Base-by-base conservation (phyloP, 2,888 invertebrate genomes). In the Bellardia pandia region DNA sequence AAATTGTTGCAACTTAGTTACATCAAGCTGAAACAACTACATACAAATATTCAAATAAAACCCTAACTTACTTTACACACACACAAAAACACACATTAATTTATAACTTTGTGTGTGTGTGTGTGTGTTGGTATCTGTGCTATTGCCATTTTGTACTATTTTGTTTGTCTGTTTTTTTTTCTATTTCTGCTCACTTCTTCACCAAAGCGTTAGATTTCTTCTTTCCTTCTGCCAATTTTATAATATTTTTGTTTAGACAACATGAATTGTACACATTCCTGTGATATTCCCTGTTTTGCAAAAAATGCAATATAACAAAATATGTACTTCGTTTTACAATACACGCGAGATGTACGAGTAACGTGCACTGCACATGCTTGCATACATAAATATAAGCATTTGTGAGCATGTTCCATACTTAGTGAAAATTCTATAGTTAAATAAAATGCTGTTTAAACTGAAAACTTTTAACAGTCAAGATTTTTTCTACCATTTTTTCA, bases 1-100 rank as follows among this genome's bases (percentile, higher is more conserved):
- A 86, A 82, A 86, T 86, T 75, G 78, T 75, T 86, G 82, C 86
- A 79, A 86, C 81, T 77, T 69, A 66, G 77, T 85, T 78, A 68
- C 72, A 74, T 78, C 58, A 66, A 84, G 66, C 40, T 66, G 30
- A 75, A 68, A 82, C 5, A 60, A 23, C 8, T 68, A 8, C 66
- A 42, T 8, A 13, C 14, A 60, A 58, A 75, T 40, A 60, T 69
- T 51, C 37, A 51, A 75, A 75, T 68, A 56, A 69, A 58, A 16
- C 13, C 56, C 45, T 74, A 16, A 56, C 8, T 3, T 16, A n/a
- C 37, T 6, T 5, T 4, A 2, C 33, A 4, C 3, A 33, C 3
- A 33, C 3, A 33, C 33, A 33, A 33, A 33, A 4, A 33, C 56
- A 30, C 40, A 68, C 11, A 60, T 4, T 51, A 16, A 68, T 51